These are phyloP conservation scores for Latrodectus elegans DNA, from an alignment of 2,888 invertebrate species.

Conservation along the genomic window DNA sequence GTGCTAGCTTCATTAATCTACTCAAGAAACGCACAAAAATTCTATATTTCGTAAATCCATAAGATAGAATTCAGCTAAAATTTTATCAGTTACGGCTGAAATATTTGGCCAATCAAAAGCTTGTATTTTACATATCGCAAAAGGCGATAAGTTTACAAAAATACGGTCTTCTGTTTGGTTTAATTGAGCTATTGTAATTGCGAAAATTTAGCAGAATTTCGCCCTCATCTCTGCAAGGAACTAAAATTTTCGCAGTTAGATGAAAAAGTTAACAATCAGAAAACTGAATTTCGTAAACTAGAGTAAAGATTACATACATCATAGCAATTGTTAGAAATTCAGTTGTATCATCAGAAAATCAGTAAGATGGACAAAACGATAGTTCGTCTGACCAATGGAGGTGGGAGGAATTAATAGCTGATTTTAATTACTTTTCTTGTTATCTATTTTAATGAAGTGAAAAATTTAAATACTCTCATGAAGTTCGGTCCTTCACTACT, in stretches of 20 bases:
- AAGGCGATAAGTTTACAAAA: slow-evolving; percentile 6
- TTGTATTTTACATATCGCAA: neutral
- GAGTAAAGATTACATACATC: neutral
- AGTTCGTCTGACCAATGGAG: slow-evolving; percentile 10
- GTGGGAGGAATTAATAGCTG: neutral
- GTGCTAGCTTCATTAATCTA: neutral
- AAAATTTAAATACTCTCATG: too few relatives aligned
- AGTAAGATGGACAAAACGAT: slow-evolving; percentile 3
- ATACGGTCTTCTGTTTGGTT: neutral
- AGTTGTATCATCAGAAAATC: slow-evolving; percentile 2
- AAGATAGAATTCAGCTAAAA: neutral
- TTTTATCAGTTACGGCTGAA: neutral
- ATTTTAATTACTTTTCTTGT: too few relatives aligned
- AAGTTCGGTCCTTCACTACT: too few relatives aligned
- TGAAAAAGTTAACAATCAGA: neutral
- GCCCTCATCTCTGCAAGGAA: neutral
- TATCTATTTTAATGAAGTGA: too few relatives aligned
- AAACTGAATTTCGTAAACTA: neutral
- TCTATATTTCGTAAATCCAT: neutral
- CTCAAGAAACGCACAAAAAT: neutral
- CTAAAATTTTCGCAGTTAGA: neutral
- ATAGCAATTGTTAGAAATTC: too few relatives aligned
- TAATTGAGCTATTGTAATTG: neutral
- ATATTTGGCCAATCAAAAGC: neutral
- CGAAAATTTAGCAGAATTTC: neutral